Conservation (phyloP, 2,888 invertebrate species). For the Tinea pellionella region DNA sequence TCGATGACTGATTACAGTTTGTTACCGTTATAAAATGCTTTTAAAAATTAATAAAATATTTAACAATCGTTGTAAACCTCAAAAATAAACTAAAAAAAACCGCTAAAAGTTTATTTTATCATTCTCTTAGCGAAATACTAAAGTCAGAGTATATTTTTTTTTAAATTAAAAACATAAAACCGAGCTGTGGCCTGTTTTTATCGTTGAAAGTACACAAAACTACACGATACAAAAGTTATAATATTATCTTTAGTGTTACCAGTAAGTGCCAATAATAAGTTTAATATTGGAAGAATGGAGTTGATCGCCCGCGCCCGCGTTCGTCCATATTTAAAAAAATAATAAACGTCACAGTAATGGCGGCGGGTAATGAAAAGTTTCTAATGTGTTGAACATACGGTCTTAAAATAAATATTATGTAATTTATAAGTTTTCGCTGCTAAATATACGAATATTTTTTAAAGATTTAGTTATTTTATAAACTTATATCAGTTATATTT, state of each 20-base stretch:
- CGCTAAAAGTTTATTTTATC: no score
- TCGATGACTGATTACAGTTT: no score
- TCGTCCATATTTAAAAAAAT: conserved; percentile 37
- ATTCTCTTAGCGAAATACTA: background rate
- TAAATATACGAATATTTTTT: no score
- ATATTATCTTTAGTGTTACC: conserved; percentile 55
- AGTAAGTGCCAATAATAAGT: conserved; percentile 60
- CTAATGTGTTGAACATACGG: background rate
- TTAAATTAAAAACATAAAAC: conserved; percentile 51
- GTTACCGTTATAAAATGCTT: no score
- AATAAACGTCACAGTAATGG: conserved; percentile 25
- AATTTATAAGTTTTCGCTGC: no score
- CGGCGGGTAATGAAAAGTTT: conserved; percentile 21
- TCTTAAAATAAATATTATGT: no score
- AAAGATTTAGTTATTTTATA: no score
- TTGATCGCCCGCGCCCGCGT: conserved; percentile 34
- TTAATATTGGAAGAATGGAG: conserved; percentile 37
- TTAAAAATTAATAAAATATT: background rate
- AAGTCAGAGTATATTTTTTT: conserved; percentile 26
- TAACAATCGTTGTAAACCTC: background rate
- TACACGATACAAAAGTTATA: conserved; percentile 49
- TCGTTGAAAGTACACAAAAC: conserved; percentile 53
- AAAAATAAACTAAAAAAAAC: no score
- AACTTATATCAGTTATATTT: no score
- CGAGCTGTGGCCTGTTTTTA: conserved; percentile 37